A percentile compares a stretch with the other conserved stretches of the same genome.
These are phyloP conservation scores for Agrilus biguttatus DNA, from an alignment of 2,888 invertebrate species.

Conservation along the genomic window DNA sequence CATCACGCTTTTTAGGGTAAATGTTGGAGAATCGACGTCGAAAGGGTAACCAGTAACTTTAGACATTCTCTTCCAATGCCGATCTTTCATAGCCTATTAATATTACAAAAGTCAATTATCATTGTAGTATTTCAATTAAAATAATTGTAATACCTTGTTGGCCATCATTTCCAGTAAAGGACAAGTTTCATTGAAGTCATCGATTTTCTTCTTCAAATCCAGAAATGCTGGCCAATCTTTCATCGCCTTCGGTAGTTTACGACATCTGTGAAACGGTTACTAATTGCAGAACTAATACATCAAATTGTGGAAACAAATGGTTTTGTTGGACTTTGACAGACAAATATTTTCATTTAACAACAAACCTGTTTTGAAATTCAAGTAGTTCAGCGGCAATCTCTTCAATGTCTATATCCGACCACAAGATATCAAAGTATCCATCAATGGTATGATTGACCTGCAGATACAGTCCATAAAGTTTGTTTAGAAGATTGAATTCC, in stretches of 20 bases:
- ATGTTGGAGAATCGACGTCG: slow-evolving; percentile 66
- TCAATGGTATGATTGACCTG: slow-evolving; percentile 75
- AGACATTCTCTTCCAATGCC: slow-evolving; percentile 38
- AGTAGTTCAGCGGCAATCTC: slow-evolving; percentile 61
- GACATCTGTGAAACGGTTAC: slow-evolving; percentile 40
- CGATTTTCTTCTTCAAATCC: slow-evolving; percentile 76
- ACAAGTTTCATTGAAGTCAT: slow-evolving; percentile 80
- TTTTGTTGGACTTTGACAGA: too few relatives aligned
- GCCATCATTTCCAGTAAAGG: slow-evolving; percentile 79
- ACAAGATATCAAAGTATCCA: slow-evolving; percentile 72
- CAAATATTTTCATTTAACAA: neutral
- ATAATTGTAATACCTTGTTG: slow-evolving; percentile 40
- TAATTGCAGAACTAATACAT: neutral
- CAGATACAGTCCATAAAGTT: slow-evolving; percentile 65
- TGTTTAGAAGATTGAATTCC: slow-evolving; percentile 71
- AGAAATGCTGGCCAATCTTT: slow-evolving; percentile 80
- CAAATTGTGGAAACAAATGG: neutral
- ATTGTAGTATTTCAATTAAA: neutral
- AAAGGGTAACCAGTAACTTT: slow-evolving; percentile 48
- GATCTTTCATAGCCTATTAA: slow-evolving; percentile 40
- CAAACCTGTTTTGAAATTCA: slow-evolving; percentile 68
- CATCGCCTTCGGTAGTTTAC: slow-evolving; percentile 70
- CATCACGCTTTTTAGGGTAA: slow-evolving; percentile 68
- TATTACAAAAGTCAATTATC: neutral
- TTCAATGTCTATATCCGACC: slow-evolving; percentile 74